phyloP scores from a whole-genome alignment of 2,113 vertebrate genomes.

The Felis catus region F.catus_Fca126_mat1.0 CM031411.1:34830501-34831000 shows the following conservation, averaged over 20 bases:
- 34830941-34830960: neutral
- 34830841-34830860: neutral
- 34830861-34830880: neutral
- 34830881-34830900: neutral
- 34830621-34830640: neutral
- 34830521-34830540: neutral
- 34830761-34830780: neutral
- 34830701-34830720: neutral
- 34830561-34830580: slow-evolving; percentile 18
- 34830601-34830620: slow-evolving; percentile 45
- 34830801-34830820: neutral
- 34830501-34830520: slow-evolving; percentile 32
- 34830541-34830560: neutral
- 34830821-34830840: neutral
- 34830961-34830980: neutral
- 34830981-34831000: neutral
- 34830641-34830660: neutral
- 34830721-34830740: slow-evolving; percentile 3
- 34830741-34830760: neutral
- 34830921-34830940: neutral
- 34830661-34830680: neutral
- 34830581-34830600: neutral
- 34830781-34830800: slow-evolving; percentile 19
- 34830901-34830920: neutral
- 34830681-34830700: neutral